Evolutionary conservation across 2,888 invertebrate genomes (phyloP).

Genomic region (Macrophya annulata): DNA sequence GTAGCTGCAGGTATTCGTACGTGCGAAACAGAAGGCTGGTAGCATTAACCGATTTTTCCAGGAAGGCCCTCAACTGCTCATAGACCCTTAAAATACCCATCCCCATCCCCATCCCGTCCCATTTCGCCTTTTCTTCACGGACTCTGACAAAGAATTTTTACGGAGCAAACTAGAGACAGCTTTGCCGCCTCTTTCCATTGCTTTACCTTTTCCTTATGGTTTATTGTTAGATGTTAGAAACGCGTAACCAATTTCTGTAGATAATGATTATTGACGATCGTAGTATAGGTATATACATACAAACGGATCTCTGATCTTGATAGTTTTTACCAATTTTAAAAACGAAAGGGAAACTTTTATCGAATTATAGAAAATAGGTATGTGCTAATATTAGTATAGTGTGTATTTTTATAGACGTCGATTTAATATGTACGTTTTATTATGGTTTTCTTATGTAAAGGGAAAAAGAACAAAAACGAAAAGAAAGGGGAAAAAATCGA

Average conservation of each 20-base stretch:
- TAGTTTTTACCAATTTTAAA: neutral
- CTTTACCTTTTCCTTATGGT: neutral
- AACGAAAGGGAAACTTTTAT: neutral
- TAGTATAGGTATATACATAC: neutral
- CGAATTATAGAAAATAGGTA: too few relatives aligned
- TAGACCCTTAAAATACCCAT: conserved; percentile 36
- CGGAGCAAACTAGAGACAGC: neutral
- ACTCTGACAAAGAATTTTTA: conserved; percentile 47
- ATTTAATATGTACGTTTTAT: neutral
- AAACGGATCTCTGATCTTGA: neutral
- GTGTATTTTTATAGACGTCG: neutral
- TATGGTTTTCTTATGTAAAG: neutral
- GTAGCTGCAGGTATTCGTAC: conserved; percentile 12
- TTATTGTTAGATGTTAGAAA: neutral
- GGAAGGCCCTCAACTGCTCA: conserved; percentile 34
- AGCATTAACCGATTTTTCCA: conserved; percentile 56
- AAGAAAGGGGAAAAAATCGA: neutral
- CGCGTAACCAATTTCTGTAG: neutral
- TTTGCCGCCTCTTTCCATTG: neutral
- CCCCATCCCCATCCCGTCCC: conserved; percentile 25
- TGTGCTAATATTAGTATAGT: neutral
- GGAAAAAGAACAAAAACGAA: neutral
- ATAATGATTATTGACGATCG: neutral
- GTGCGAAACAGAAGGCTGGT: conserved; percentile 52
- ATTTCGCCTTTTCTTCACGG: conserved; percentile 50